These are phyloP conservation scores for Telenomus remus DNA, from an alignment of 1,140 invertebrate genomes.

Conservation along the genomic window DNA sequence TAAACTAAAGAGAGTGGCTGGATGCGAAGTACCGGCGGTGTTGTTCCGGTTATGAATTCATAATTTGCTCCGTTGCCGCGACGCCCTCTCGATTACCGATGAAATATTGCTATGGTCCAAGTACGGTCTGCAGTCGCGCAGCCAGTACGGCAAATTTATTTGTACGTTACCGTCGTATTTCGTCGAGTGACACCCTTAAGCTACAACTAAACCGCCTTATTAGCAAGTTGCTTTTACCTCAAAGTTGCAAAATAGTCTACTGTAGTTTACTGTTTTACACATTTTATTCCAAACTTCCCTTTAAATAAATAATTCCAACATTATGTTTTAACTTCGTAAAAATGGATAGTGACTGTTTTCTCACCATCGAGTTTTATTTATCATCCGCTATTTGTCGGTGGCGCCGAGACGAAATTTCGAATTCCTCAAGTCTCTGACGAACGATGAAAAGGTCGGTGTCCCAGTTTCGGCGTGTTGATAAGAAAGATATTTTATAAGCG, in stretches of 20 bases:
- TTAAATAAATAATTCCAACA: too few relatives aligned
- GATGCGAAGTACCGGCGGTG: constrained; percentile 40
- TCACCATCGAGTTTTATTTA: too few relatives aligned
- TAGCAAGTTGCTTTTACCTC: constrained; percentile 71
- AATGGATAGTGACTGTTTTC: too few relatives aligned
- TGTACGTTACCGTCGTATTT: constrained; percentile 61
- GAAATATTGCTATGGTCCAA: constrained; percentile 46
- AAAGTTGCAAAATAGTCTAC: constrained; percentile 20
- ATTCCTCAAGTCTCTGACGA: constrained; percentile 36
- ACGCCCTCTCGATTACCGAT: constrained; percentile 47
- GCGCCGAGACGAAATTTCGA: constrained; percentile 38
- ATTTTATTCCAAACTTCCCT: too few relatives aligned
- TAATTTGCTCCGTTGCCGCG: constrained; percentile 28
- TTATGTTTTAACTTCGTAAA: too few relatives aligned
- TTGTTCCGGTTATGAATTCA: constrained; percentile 33
- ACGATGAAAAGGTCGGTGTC: neutral
- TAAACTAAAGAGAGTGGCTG: too few relatives aligned
- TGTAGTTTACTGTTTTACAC: constrained; percentile 1
- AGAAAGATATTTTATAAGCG: too few relatives aligned
- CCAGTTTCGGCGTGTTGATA: neutral
- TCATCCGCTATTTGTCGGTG: neutral
- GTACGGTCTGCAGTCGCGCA: constrained; percentile 31
- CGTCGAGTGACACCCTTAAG: constrained; percentile 68
- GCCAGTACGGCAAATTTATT: constrained; percentile 28
- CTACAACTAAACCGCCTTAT: constrained; percentile 73